Evolutionary conservation across 2,888 invertebrate species (phyloP), one percentile per base, ranked within the genome.

Genomic region (Andrena praecox): DNA sequence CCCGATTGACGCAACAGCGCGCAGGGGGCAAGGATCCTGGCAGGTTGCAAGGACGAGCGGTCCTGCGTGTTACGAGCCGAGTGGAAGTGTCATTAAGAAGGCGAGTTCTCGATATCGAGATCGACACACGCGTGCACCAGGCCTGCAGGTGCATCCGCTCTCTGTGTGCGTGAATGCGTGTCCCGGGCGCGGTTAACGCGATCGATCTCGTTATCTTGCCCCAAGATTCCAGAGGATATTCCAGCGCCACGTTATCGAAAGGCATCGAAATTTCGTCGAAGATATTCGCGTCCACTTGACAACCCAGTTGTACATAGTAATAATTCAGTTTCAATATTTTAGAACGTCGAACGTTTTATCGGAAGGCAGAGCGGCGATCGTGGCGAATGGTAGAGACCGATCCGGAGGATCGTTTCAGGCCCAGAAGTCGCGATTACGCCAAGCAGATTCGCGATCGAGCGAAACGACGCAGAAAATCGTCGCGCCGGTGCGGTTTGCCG

Each of bases 11-110:
- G 89, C 87, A 89, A 89, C 71, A 12, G n/a, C 78, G 85, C 50
- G 77, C 81, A 93, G 91, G 92, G 93, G 93, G 93, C 93, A 93
- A 93, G 92, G 93, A 93, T 93, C 92, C 91, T 89, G 85, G 66
- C 91, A 85, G 90, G 91, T 92, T 91, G 92, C 93, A 93, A 93
- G 93, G 93, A 92, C 93, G 91, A 88, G 82, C 86, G 90, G 90
- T 91, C 90, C 91, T 90, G 91, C 86, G 77, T 56, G 56, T 89
- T 90, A 85, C 87, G 88, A 90, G 85, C 81, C 85, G 80, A 42
- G 42, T 42, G 42, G 42, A 42, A 42, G 86, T 81, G 90, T 90
- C 90, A 89, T 91, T 91, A 90, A 86, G 56, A 56, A 84, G 84
- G 78, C 88, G 75, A 85, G 84, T 88, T 89, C 86, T 90, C 90